Conservation (phyloP, 2,888 invertebrate species). For the Thecocarcelia acutangulata region DNA sequence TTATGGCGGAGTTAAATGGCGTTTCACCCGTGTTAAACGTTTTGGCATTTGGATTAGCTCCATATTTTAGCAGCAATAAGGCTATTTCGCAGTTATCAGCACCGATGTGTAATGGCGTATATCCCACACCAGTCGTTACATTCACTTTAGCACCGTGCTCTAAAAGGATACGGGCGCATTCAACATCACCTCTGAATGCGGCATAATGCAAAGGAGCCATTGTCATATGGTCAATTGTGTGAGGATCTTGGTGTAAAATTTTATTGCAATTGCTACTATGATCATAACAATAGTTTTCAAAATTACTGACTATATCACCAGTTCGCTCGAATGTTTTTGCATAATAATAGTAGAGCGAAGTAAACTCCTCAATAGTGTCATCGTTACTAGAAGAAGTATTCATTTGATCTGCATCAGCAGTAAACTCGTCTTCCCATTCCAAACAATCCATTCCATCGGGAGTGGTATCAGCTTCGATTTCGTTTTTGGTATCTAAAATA, state of each 20-base stretch:
- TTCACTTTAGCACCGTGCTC: slow-evolving; percentile 85
- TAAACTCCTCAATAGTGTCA: slow-evolving; percentile 82
- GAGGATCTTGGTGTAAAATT: slow-evolving; percentile 75
- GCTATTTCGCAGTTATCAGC: slow-evolving; percentile 84
- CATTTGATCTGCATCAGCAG: slow-evolving; percentile 80
- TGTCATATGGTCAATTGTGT: slow-evolving; percentile 77
- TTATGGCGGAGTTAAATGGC: slow-evolving; percentile 85
- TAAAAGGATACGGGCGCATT: slow-evolving; percentile 84
- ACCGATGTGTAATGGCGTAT: slow-evolving; percentile 87
- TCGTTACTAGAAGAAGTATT: slow-evolving; percentile 59
- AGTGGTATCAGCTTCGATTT: slow-evolving; percentile 81
- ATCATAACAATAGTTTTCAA: slow-evolving; percentile 72
- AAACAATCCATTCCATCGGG: slow-evolving; percentile 85
- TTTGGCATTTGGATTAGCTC: slow-evolving; percentile 84
- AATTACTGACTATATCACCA: slow-evolving; percentile 81
- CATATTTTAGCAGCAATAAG: slow-evolving; percentile 83
- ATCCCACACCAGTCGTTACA: slow-evolving; percentile 85
- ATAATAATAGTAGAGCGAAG: slow-evolving; percentile 85
- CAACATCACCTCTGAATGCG: slow-evolving; percentile 85
- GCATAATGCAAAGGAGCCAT: slow-evolving; percentile 89
- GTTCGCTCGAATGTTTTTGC: slow-evolving; percentile 88
- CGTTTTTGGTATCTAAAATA: slow-evolving; percentile 64
- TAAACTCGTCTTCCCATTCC: slow-evolving; percentile 90
- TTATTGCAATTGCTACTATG: slow-evolving; percentile 67
- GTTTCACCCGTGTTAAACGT: slow-evolving; percentile 84